Evolutionary conservation across 2,797 vertebrate species (phyloP).

Genomic region (Takifugu rubripes): DNA sequence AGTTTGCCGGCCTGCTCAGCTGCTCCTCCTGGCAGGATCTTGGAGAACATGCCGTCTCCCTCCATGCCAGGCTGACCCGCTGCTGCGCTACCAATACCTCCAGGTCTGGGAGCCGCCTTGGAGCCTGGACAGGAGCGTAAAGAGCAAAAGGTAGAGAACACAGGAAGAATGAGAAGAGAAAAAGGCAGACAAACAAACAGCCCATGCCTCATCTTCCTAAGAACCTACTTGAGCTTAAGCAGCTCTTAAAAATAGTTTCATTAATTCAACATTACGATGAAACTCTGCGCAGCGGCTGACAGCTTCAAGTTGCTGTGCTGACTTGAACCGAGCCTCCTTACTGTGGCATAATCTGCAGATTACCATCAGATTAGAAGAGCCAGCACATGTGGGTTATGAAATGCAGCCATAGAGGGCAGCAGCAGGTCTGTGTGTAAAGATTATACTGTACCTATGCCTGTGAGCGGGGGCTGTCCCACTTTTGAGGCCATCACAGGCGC

Average conservation of each 20-base stretch:
- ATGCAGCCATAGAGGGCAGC: conserved; percentile 15
- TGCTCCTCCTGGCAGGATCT: conserved; percentile 92
- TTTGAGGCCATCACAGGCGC: conserved; percentile 76
- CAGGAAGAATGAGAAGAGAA: background rate
- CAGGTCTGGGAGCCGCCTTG: conserved; percentile 80
- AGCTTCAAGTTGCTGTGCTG: no score
- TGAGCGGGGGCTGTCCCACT: conserved; percentile 77
- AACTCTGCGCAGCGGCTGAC: no score
- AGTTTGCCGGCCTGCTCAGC: conserved; percentile 98
- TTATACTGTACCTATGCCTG: conserved; percentile 80
- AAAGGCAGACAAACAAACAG: background rate
- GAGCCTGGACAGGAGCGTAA: conserved; percentile 66
- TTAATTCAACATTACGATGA: background rate
- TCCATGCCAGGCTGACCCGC: conserved; percentile 82
- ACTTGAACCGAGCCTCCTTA: conserved; percentile 13
- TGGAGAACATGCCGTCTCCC: conserved; percentile 90
- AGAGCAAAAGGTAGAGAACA: background rate
- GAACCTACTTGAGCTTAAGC: no score
- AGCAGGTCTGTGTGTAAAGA: conserved; percentile 12
- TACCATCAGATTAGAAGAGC: conserved; percentile 44
- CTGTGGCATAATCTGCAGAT: conserved; percentile 43
- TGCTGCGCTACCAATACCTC: conserved; percentile 78
- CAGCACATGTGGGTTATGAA: conserved; percentile 27
- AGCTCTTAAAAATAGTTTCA: background rate
- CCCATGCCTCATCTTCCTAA: background rate